Base-by-base conservation (phyloP, 2,797 vertebrate species). In the Poeciliopsis infans region DNA sequence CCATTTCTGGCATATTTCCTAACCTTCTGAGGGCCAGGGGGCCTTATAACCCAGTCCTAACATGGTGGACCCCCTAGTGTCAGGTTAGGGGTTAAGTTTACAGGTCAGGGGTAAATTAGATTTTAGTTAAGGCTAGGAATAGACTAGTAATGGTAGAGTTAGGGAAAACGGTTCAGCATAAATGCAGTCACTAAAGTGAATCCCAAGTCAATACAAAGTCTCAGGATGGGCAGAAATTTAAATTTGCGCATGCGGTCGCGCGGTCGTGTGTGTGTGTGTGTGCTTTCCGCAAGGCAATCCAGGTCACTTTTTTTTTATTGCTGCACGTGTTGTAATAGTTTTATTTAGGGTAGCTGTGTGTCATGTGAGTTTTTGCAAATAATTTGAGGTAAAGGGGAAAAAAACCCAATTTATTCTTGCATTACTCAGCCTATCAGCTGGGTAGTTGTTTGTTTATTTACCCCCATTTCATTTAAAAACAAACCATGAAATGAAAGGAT, bases 241-340 rank as follows among this genome's bases (percentile, higher is more conserved):
- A 18, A 47, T 16, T 47, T n/a, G 23, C 23, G 49, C 18, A 5
- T 55, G 12, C 4, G n/a, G 10, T 15, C 45, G n/a, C 11, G 53
- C 4, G 4, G 3, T 45, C 12, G n/a, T n/a, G 53, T 28, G 55
- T 28, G 20, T 76, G 33, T 66, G 16, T 55, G 31, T 43, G 77
- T 77, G 70, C 66, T 66, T 45, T 28, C 36, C 10, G 20, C 16
- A 0, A 0, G 33, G 25, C 13, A 82, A 79, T 79, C 39, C 59
- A 72, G 70, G 51, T 70, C 47, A 70, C 23, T 41, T 41, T 41
- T 68, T 72, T 7, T 7, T 39, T 41, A 5, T 33, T 23, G 20
- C 20, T 53, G 1, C 59, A 28, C 64, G n/a, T 73, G 74, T 33
- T 79, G n/a, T 10, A 20, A 55, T 55, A 12, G 49, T 77, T 78